A percentile compares a stretch with the other conserved stretches of the same genome.
phyloP scores from a whole-genome alignment of 2,797 vertebrate species.

The Acropternis orthonyx region DNA sequence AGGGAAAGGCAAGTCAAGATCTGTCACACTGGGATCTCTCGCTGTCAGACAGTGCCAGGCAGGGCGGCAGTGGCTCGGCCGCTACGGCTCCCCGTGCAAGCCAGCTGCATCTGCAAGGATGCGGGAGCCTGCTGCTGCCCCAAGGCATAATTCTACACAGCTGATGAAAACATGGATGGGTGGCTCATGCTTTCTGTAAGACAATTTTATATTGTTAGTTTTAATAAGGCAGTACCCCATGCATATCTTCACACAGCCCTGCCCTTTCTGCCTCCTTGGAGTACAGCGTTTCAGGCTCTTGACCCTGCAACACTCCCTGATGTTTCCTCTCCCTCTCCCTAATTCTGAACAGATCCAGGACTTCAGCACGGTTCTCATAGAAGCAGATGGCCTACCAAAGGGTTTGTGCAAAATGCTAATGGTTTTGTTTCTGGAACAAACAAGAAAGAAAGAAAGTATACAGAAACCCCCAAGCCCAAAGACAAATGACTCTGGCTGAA shows the following conservation, averaged over 20 bases:
- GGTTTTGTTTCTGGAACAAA: not conserved
- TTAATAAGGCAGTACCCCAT: not conserved
- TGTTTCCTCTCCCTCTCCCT: not conserved
- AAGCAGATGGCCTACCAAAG: not conserved
- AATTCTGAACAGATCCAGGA: not conserved
- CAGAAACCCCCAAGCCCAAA: not conserved
- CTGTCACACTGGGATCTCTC: not conserved
- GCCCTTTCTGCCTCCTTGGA: not conserved
- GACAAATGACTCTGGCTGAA: not conserved
- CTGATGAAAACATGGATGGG: not conserved
- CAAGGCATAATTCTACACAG: not conserved
- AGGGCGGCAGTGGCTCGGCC: accelerated
- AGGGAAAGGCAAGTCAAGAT: not conserved
- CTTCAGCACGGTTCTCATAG: not conserved
- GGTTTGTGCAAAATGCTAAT: not conserved
- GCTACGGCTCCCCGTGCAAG: accelerated
- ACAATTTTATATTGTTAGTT: not conserved
- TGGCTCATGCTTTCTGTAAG: not conserved
- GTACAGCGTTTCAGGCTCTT: not conserved
- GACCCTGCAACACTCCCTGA: not conserved
- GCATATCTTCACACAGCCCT: not conserved
- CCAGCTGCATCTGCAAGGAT: not conserved
- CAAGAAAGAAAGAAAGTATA: not conserved
- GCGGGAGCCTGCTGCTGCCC: not conserved
- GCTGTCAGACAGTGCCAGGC: not conserved